Conservation (phyloP, 2,113 vertebrate genomes). For the Galbula dea region DNA sequence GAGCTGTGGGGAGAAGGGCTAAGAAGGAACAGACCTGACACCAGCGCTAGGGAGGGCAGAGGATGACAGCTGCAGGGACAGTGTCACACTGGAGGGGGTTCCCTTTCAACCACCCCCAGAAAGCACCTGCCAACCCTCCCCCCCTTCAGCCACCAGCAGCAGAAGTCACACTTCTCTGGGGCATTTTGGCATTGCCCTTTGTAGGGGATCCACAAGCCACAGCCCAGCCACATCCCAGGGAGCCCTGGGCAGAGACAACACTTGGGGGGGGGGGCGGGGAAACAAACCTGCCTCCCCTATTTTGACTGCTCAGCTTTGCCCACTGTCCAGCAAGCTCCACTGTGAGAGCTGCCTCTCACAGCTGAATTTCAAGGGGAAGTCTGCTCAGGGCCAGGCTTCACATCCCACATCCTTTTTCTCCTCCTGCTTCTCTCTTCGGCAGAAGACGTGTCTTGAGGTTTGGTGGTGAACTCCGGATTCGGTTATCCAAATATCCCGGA, state of each 20-base stretch:
- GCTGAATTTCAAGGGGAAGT: background rate
- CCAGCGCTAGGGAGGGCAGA: background rate
- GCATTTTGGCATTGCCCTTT: accelerated
- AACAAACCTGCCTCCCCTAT: accelerated
- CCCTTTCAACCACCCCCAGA: background rate
- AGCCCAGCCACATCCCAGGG: accelerated
- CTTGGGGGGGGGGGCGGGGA: accelerated
- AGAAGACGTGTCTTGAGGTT: background rate
- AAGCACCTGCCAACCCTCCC: background rate
- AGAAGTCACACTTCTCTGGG: background rate
- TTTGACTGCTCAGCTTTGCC: background rate
- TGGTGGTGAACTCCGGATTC: background rate
- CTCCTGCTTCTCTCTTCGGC: background rate
- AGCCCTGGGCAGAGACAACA: background rate
- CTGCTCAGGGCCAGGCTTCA: accelerated
- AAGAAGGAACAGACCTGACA: background rate
- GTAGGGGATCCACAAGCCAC: background rate
- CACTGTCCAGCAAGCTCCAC: background rate
- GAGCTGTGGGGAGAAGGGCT: background rate
- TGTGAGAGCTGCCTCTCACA: background rate
- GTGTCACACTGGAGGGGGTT: accelerated
- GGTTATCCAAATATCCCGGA: accelerated
- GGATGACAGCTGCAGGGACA: background rate
- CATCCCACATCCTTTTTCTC: background rate
- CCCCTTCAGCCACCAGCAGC: background rate